Percentiles rank a stretch among this genome's conserved stretches.
phyloP scores from a whole-genome alignment of 2,797 vertebrate species.

The Cuniculus paca region DNA sequence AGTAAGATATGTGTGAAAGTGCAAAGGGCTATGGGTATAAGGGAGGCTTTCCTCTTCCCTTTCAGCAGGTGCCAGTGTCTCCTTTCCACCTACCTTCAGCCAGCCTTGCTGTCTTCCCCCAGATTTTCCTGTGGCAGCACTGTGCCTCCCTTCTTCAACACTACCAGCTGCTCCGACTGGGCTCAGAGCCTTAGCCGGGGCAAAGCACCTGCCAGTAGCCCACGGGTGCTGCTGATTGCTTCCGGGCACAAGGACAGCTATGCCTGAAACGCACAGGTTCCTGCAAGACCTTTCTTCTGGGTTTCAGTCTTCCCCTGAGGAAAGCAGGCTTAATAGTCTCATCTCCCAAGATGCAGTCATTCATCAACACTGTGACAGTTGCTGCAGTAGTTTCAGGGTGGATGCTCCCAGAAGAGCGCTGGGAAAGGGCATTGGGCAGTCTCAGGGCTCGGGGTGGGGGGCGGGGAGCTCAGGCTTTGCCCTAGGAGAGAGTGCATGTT shows the following conservation, averaged over 20 bases:
- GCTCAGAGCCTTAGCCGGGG: not conserved
- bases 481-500: not conserved
- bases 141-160: not conserved
- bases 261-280: not conserved
- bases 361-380: not conserved
- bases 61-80: not conserved
- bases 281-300: not conserved
- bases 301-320: conserved; percentile 18
- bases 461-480: not conserved
- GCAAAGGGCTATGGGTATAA: not conserved
- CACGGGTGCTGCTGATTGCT: not conserved
- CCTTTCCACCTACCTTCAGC: not conserved
- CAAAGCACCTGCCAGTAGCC: not conserved
- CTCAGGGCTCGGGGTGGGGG: not conserved
- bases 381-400: not conserved
- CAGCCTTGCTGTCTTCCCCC: not conserved
- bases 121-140: not conserved
- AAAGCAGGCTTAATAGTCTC: conserved; percentile 5
- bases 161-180: not conserved
- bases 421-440: not conserved
- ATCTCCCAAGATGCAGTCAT: not conserved
- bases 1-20: not conserved
- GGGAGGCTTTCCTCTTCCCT: not conserved
- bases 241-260: not conserved
- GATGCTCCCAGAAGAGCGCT: not conserved